Evolutionary conservation across 2,888 invertebrate genomes (phyloP), one percentile per base, ranked within the genome.

Genomic region (Drosophila setosimentum): DNA sequence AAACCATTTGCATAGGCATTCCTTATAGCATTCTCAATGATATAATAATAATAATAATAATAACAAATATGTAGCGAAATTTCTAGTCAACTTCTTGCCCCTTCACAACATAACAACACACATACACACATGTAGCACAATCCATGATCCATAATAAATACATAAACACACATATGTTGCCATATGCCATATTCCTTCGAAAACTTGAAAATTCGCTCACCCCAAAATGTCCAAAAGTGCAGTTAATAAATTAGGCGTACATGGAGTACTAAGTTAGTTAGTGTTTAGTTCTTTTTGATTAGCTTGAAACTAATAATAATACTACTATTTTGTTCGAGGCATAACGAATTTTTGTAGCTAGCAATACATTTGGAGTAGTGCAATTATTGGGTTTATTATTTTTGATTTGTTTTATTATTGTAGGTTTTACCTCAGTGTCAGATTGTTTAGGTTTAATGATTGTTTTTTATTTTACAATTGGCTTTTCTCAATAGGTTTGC

Each of bases 71-170:
- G 79, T 87, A 85, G 85, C 86, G 74, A 88, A 88, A 81, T 82
- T 87, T 91, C 91, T 91, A 91, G 91, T 91, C 91, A 91, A 91
- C 80, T 89, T 91, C 91, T 91, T 91, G 91, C 91, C 91, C 72
- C 74, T 70, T 65, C 72, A 70, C 63, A 51, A 30, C 3, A 5
- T 10, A n/a, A n/a, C n/a, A n/a, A 30, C 29, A 29, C 27, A n/a
- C n/a, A 27, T 11, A 40, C 40, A 16, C 40, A 27, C 35, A 54
- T 57, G 57, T 59, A 76, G 61, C 79, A 59, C 51, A 27, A 27
- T 57, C 30, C 66, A 72, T 65, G 64, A 78, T 55, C 63, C 59
- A 57, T 42, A 21, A 21, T 21, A 21, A 8, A 37, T 37, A 35
- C 11, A 51, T 21, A 51, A 8, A 50, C 50, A 51, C 21, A 29